Conservation (phyloP, 2,113 vertebrate species). For the Crotalus tigris region DNA sequence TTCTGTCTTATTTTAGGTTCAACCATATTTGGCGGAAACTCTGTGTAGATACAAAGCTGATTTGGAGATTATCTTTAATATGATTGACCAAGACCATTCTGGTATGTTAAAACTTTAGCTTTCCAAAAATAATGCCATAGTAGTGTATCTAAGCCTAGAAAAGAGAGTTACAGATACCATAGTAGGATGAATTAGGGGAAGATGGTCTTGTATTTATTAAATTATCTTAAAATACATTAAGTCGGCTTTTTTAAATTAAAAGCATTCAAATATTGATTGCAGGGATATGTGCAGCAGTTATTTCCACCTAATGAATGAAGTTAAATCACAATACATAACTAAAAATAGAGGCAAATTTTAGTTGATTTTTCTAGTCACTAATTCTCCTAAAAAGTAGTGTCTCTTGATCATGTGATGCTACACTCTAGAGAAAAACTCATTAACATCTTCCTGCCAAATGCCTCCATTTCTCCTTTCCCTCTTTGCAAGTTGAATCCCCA, state of each 20-base stretch:
- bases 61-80: slow-evolving; percentile 91
- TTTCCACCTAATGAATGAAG: not conserved
- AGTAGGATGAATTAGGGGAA: not conserved
- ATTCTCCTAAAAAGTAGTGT: not conserved
- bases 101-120: slow-evolving; percentile 66
- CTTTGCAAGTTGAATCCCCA: not conserved
- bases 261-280: not conserved
- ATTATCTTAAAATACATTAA: not conserved
- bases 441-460: not conserved
- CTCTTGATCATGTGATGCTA: not conserved
- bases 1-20: slow-evolving; percentile 69
- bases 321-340: not conserved
- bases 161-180: not conserved
- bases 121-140: not conserved
- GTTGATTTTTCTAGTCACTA: not conserved
- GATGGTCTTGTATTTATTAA: not conserved
- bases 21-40: slow-evolving; percentile 83
- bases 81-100: slow-evolving; percentile 93
- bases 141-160: too few species aligned
- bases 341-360: not conserved
- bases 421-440: not conserved
- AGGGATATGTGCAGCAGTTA: not conserved
- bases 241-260: not conserved
- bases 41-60: slow-evolving; percentile 89
- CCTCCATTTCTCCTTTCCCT: not conserved